phyloP scores from a whole-genome alignment of 2,113 vertebrate genomes.

The Penelope pileata region DNA sequence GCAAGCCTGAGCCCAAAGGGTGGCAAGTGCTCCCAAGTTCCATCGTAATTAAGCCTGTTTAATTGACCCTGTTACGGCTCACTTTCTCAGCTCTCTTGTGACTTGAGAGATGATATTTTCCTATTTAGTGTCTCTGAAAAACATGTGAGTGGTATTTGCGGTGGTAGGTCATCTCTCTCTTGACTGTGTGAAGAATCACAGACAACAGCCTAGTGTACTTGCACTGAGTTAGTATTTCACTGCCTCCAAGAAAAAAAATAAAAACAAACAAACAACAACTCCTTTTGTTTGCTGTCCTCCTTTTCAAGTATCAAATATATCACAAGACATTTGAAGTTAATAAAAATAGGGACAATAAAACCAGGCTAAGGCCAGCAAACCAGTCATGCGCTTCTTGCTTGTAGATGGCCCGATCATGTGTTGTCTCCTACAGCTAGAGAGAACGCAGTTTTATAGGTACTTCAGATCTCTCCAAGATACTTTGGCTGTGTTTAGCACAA shows the following conservation, averaged over 20 bases:
- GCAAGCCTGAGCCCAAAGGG: conserved; percentile 1
- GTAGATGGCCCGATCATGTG: conserved; percentile 15
- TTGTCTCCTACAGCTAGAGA: conserved; percentile 30
- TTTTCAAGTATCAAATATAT: conserved; percentile 26
- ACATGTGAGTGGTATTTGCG: conserved; percentile 64
- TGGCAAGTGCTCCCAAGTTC: conserved; percentile 24
- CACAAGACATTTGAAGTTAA: conserved; percentile 51
- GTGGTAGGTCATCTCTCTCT: conserved; percentile 47
- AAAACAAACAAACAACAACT: conserved; percentile 60
- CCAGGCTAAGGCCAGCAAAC: not conserved
- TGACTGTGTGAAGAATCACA: conserved; percentile 64
- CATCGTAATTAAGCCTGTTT: conserved; percentile 31
- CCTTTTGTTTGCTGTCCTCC: conserved; percentile 61
- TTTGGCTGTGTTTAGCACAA: not conserved
- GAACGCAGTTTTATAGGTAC: not conserved
- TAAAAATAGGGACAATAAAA: conserved; percentile 45
- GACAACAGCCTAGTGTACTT: conserved; percentile 65
- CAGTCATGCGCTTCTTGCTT: conserved; percentile 45
- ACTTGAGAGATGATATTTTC: conserved; percentile 59
- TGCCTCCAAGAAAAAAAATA: conserved; percentile 21
- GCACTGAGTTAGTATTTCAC: conserved; percentile 20
- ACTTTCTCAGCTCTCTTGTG: conserved; percentile 57
- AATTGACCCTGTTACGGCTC: conserved; percentile 24
- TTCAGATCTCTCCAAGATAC: conserved; percentile 20
- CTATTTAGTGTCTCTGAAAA: conserved; percentile 45